Evolutionary conservation across 2,113 vertebrate genomes (phyloP).

Genomic region (Lasiurus cinereus): DNA sequence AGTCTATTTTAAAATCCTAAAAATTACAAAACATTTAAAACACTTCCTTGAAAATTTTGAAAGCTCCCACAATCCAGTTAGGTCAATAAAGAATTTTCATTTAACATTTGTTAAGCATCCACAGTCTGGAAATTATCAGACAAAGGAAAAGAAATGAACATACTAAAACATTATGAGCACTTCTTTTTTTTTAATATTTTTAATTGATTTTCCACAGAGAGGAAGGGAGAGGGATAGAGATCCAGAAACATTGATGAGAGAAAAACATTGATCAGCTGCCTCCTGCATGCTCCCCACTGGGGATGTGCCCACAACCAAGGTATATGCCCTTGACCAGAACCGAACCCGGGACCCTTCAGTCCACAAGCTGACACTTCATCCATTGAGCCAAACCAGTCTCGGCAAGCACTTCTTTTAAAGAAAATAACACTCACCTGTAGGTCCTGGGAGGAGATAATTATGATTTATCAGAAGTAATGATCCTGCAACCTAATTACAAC

Average conservation of each 20-base stretch:
- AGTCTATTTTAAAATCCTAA: conserved; percentile 78
- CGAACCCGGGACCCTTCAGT: too few relatives aligned
- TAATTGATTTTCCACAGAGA: too few relatives aligned
- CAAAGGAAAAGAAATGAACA: conserved; percentile 61
- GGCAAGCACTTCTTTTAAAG: conserved; percentile 43
- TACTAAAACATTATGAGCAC: conserved; percentile 35
- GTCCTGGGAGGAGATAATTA: conserved; percentile 52
- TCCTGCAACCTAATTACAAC: conserved; percentile 57
- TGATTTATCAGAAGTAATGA: conserved; percentile 70
- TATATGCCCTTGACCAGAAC: too few relatives aligned
- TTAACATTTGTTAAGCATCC: conserved; percentile 67
- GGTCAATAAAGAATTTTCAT: conserved; percentile 75
- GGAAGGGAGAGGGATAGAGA: too few relatives aligned
- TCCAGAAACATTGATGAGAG: too few relatives aligned
- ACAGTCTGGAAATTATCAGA: conserved; percentile 58
- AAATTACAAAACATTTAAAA: conserved; percentile 75
- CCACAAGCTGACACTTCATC: too few relatives aligned
- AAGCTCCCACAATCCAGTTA: conserved; percentile 55
- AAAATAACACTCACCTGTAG: conserved; percentile 69
- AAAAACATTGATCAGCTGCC: too few relatives aligned
- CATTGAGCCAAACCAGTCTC: too few relatives aligned
- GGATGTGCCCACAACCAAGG: too few relatives aligned
- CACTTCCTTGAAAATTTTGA: conserved; percentile 63
- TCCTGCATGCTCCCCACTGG: too few relatives aligned
- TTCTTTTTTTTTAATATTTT: background rate